Percentiles rank a stretch among this genome's conserved stretches.
Evolutionary conservation across 2,797 vertebrate species (phyloP).

Genomic region (Lemur catta): DNA sequence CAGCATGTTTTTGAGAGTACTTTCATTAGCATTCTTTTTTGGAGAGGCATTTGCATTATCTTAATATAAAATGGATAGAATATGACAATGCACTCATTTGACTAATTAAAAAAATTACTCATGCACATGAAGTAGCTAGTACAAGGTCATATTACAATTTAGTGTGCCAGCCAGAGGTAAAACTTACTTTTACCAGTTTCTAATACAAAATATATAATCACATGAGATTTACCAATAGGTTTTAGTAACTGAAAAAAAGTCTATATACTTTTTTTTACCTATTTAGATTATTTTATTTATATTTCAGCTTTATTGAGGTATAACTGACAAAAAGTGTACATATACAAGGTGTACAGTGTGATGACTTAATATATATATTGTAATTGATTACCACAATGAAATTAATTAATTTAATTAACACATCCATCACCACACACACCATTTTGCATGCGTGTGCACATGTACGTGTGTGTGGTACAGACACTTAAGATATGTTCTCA

Average conservation of each 20-base stretch:
- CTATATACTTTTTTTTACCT: neutral
- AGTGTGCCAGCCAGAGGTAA: neutral
- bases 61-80: neutral
- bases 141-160: neutral
- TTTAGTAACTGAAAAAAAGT: neutral
- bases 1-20: neutral
- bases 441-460: neutral
- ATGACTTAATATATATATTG: neutral
- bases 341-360: neutral
- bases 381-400: neutral
- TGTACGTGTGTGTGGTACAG: too few relatives aligned
- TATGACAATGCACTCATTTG: neutral
- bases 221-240: neutral
- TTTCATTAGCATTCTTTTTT: neutral
- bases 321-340: neutral
- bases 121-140: neutral
- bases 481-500: neutral
- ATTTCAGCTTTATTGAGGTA: neutral
- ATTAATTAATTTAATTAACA: neutral
- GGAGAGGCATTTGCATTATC: neutral
- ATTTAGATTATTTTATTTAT: neutral
- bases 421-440: accelerated
- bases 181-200: neutral
- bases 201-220: neutral
- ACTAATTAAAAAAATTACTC: neutral